Percentiles rank a stretch among this genome's conserved stretches.
Evolutionary conservation across 30 jellyfish, hydroid and myxozoan genomes (phyloP).

Genomic region (Mastigias papua): DNA sequence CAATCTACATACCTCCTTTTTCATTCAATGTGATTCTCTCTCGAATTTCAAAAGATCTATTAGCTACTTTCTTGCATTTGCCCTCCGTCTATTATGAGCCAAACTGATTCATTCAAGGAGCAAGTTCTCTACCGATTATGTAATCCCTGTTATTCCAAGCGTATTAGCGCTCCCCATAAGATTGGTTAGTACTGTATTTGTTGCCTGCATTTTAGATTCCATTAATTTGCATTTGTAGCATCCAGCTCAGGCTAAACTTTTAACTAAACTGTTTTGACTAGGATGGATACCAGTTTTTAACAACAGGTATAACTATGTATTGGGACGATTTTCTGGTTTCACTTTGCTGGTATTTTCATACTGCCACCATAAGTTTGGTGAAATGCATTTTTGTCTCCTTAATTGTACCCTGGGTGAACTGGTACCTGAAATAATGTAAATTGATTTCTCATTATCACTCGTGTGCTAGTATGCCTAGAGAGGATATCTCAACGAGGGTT

Average conservation of each 20-base stretch:
- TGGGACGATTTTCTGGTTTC: constrained; percentile 78
- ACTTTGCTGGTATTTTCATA: constrained; percentile 69
- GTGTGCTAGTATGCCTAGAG: not conserved
- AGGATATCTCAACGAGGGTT: not conserved
- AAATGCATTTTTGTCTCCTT: constrained; percentile 51
- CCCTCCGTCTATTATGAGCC: constrained; percentile 47
- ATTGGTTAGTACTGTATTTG: not conserved
- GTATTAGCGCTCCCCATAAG: not conserved
- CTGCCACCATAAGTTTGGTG: constrained; percentile 76
- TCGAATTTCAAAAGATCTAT: not conserved
- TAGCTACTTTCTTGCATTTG: not conserved
- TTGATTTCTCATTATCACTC: not conserved
- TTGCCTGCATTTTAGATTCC: not conserved
- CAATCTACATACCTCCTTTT: not conserved
- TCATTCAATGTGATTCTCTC: not conserved
- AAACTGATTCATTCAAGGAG: constrained; percentile 16
- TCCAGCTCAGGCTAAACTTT: constrained; percentile 6
- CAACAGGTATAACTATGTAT: constrained; percentile 65
- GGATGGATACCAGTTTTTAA: constrained; percentile 64
- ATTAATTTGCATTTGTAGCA: not conserved
- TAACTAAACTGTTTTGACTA: constrained; percentile 40
- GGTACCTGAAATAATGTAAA: constrained; percentile 53
- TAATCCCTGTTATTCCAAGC: constrained; percentile 56
- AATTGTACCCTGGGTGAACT: constrained; percentile 30
- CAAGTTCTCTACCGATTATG: constrained; percentile 69